Conservation (phyloP, 2,888 invertebrate genomes). For the Drosophila diplacantha region DNA sequence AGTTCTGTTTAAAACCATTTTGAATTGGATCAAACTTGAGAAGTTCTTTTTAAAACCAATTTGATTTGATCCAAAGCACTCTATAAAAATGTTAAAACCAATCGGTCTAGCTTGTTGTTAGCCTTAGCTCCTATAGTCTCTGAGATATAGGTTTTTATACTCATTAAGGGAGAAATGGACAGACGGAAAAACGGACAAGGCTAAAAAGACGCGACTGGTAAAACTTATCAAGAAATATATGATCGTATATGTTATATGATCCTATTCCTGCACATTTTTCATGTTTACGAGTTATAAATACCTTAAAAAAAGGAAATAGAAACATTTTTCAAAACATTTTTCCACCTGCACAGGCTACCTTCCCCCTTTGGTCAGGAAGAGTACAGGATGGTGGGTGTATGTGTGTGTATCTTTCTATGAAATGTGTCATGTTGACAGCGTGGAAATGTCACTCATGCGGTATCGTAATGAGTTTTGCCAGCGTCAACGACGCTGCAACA, state of each 20-base stretch:
- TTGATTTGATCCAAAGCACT: too few species aligned
- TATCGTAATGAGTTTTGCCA: constrained; percentile 69
- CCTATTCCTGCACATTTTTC: too few species aligned
- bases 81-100: background rate
- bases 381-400: background rate
- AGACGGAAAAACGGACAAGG: too few species aligned
- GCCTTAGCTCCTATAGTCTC: background rate
- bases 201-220: too few species aligned
- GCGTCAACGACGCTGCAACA: constrained; percentile 48
- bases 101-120: too few species aligned
- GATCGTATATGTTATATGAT: too few species aligned
- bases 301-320: too few species aligned
- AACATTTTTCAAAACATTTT: background rate
- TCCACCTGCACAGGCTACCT: background rate
- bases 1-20: accelerated
- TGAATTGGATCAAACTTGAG: too few species aligned
- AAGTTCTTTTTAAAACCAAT: accelerated
- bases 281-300: too few species aligned
- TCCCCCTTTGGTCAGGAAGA: background rate
- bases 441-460: constrained; percentile 72
- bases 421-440: constrained; percentile 73
- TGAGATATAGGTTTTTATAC: background rate
- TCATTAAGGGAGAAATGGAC: too few species aligned
- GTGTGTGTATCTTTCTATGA: constrained; percentile 44
- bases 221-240: too few species aligned